Evolutionary conservation across 2,888 invertebrate species (phyloP).

Genomic region (Gastracanthus pulcherrimus): DNA sequence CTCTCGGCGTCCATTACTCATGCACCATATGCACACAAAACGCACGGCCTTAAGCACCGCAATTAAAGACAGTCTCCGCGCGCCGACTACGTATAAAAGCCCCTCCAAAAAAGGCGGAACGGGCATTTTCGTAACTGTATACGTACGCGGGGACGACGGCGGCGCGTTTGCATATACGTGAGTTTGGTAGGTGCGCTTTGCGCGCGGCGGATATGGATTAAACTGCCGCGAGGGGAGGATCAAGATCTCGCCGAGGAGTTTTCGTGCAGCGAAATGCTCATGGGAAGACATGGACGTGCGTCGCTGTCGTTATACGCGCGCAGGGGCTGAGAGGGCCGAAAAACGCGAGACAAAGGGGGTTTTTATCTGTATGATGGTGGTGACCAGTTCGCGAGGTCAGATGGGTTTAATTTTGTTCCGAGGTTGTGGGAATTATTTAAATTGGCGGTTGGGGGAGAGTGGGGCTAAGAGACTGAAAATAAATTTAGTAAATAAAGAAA

Average conservation of each 20-base stretch:
- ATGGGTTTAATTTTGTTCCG: too few species aligned
- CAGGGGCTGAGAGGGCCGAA: too few species aligned
- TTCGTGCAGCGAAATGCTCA: background rate
- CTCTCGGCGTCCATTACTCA: background rate
- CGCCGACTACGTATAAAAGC: background rate
- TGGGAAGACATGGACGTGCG: background rate
- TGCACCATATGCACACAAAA: background rate
- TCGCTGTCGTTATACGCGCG: background rate
- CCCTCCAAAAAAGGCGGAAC: conserved; percentile 11
- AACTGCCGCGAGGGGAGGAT: conserved; percentile 36
- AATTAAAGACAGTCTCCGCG: conserved; percentile 20
- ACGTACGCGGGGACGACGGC: background rate
- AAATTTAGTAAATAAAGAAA: too few species aligned
- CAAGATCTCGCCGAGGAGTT: background rate
- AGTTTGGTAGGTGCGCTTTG: conserved; percentile 51
- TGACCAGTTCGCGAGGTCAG: too few species aligned
- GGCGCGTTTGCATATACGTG: conserved; percentile 54
- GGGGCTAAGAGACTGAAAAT: too few species aligned
- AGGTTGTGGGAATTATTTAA: too few species aligned
- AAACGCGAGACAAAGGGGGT: too few species aligned
- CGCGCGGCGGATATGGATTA: conserved; percentile 28
- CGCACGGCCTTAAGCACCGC: too few species aligned
- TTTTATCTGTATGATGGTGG: too few species aligned
- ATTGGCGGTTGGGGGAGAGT: too few species aligned
- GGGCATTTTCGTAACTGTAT: conserved; percentile 2